Evolutionary conservation across 2,113 vertebrate genomes (phyloP), one percentile per base, ranked within the genome.

Genomic region (Xiphophorus hellerii): DNA sequence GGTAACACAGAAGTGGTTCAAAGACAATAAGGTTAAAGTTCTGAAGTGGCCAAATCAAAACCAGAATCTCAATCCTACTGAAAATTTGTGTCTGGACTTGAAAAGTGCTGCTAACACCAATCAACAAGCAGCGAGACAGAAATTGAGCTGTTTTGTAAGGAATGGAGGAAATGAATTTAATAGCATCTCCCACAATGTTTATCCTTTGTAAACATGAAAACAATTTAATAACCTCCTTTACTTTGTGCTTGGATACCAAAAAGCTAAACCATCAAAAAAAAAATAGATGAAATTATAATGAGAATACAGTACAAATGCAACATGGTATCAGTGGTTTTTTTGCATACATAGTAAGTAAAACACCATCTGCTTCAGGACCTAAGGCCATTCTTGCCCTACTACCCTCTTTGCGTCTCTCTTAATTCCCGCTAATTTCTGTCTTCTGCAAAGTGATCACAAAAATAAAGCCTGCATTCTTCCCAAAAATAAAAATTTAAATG

Each of bases 321-420:
- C 74, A 84, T 81, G 74, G 70, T 79, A 84, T 88, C 58, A 75
- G 69, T 88, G 86, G 86, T 88, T 74, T 84, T 91, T 91, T 83
- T 90, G 90, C 88, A 91, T 90, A 87, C 85, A 90, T 87, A 88
- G 84, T 85, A 91, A 80, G 93, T 89, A 90, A 91, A 91, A 89
- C 84, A 72, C 93, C 93, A 94, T 94, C 93, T 94, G 93, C 85
- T 39, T 28, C 88, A 88, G 79, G 90, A 92, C 93, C 93, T 83
- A 87, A 84, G 93, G 93, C 93, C 84, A 68, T 94, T 93, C 91
- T 93, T 93, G 92, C 89, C 93, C 93, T 92, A 93, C 90, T 93
- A 93, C 83, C 92, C 93, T 91, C 84, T 82, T 92, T 92, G 88
- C 83, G 78, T 89, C 81, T 76, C 80, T 33, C 75, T 48, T 82